These are phyloP conservation scores for Tetrax tetrax DNA, from an alignment of 2,113 vertebrate species.

Conservation along the genomic window DNA sequence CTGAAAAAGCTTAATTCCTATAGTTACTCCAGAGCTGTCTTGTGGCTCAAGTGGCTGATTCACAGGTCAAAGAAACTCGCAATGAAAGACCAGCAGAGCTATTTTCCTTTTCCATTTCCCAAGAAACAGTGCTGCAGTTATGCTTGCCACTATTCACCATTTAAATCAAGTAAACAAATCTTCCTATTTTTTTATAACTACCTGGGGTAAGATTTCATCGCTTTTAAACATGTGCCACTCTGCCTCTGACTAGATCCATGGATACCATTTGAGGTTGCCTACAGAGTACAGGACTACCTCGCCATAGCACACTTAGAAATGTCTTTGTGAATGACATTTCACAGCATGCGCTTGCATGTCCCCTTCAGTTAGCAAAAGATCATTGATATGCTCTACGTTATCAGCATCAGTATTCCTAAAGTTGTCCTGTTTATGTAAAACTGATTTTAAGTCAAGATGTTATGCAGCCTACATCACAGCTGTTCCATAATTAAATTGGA, in stretches of 20 bases:
- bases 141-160: neutral
- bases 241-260: neutral
- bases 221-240: neutral
- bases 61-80: neutral
- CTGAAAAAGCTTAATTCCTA: neutral
- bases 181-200: neutral
- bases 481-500: conserved; percentile 24
- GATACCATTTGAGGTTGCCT: neutral
- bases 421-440: neutral
- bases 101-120: neutral
- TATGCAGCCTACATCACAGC: neutral
- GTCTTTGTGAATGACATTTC: neutral
- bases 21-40: neutral
- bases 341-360: neutral
- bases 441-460: conserved; percentile 1
- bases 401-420: neutral
- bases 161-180: neutral
- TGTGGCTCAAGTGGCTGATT: neutral
- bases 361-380: neutral
- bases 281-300: neutral
- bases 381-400: neutral
- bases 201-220: neutral
- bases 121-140: neutral
- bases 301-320: neutral
- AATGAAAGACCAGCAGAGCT: neutral